A percentile compares a stretch with the other conserved stretches of the same genome.
Evolutionary conservation across 2,888 invertebrate species (phyloP).

Genomic region (Deroplatys truncata): DNA sequence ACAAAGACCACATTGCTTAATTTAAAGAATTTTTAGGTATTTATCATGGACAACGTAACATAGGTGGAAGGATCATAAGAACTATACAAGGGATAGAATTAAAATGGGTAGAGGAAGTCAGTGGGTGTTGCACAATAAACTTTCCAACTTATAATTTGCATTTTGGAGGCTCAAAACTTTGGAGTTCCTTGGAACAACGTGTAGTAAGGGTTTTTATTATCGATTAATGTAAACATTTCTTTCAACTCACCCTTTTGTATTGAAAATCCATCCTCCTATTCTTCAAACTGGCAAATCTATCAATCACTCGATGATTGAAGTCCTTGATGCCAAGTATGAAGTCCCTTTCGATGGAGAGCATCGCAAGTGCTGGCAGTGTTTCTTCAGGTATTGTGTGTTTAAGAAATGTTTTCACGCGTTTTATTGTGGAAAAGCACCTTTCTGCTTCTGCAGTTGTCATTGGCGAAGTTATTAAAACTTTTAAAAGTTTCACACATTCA

Average conservation of each 20-base stretch:
- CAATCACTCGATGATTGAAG: slow-evolving; percentile 32
- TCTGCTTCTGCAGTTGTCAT: slow-evolving; percentile 36
- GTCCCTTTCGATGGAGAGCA: slow-evolving; percentile 32
- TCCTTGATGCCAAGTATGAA: slow-evolving; percentile 30
- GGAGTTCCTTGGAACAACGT: too few relatives aligned
- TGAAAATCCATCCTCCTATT: slow-evolving; percentile 26
- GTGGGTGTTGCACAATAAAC: too few relatives aligned
- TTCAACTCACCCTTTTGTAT: background rate
- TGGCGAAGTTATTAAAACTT: slow-evolving; percentile 36
- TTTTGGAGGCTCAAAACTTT: too few relatives aligned
- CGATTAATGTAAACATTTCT: too few relatives aligned
- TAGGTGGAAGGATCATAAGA: too few relatives aligned
- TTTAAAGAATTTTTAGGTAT: too few relatives aligned
- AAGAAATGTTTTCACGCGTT: slow-evolving; percentile 35
- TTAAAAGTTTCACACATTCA: slow-evolving; percentile 35
- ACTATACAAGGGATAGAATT: too few relatives aligned
- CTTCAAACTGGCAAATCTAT: slow-evolving; percentile 22
- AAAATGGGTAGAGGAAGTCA: too few relatives aligned
- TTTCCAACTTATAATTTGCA: too few relatives aligned
- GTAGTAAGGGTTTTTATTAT: too few relatives aligned
- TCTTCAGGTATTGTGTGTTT: slow-evolving; percentile 34
- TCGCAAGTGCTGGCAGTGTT: slow-evolving; percentile 33
- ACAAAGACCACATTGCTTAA: too few relatives aligned
- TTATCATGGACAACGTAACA: too few relatives aligned
- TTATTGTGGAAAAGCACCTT: slow-evolving; percentile 34